phyloP scores from a whole-genome alignment of 2,888 invertebrate genomes.

The Caenorhabditis japonica region DNA sequence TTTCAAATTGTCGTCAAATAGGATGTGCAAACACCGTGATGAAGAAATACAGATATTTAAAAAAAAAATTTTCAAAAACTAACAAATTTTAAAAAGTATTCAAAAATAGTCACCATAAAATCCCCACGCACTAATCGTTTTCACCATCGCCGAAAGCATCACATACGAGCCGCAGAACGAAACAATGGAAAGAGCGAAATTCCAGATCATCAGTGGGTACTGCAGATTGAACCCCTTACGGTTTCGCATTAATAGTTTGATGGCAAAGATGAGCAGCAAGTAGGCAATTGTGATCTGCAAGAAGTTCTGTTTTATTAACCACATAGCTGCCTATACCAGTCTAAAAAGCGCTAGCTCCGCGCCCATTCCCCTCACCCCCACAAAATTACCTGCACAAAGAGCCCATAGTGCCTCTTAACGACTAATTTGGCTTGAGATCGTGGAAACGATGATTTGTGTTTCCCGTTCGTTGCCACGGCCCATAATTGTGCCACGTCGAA shows the following conservation, averaged over 20 bases:
- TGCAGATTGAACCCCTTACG: conserved; percentile 77
- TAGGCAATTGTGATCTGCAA: conserved; percentile 56
- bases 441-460: too few species aligned
- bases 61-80: too few species aligned
- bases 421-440: too few species aligned
- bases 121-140: conserved; percentile 16
- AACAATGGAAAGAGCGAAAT: conserved; percentile 78
- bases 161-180: conserved; percentile 65
- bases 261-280: conserved; percentile 75
- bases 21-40: too few species aligned
- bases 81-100: neutral
- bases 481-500: too few species aligned
- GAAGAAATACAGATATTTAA: too few species aligned
- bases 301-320: too few species aligned
- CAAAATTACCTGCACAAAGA: conserved; percentile 30
- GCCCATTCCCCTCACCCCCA: too few species aligned
- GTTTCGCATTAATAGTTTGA: conserved; percentile 77
- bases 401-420: conserved; percentile 25
- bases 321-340: too few species aligned
- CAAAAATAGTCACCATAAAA: conserved; percentile 24
- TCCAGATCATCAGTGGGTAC: conserved; percentile 77
- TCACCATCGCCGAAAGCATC: conserved; percentile 44
- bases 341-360: too few species aligned
- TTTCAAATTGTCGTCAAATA: too few species aligned
- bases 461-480: too few species aligned